Evolutionary conservation across 2,113 vertebrate genomes (phyloP).

Genomic region (Polypterus bichir): DNA sequence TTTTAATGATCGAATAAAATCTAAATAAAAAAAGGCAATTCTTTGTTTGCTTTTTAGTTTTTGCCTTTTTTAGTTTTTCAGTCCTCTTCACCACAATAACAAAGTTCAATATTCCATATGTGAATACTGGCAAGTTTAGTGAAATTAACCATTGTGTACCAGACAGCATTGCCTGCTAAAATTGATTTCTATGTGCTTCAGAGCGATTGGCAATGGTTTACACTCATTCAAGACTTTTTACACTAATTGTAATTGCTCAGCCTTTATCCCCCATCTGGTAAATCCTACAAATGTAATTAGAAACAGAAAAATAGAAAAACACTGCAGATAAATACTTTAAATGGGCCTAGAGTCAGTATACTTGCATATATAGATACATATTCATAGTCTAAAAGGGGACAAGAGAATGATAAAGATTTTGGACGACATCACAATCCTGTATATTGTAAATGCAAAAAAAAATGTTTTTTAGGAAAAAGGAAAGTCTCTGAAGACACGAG

Average conservation of each 20-base stretch:
- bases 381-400: too few species aligned
- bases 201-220: not conserved
- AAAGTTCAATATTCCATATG: slow-evolving; percentile 15
- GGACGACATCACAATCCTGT: too few species aligned
- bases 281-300: slow-evolving; percentile 31
- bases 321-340: slow-evolving; percentile 17
- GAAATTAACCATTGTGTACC: not conserved
- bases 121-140: slow-evolving; percentile 23
- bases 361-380: too few species aligned
- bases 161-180: not conserved
- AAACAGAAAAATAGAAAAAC: slow-evolving; percentile 33
- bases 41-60: not conserved
- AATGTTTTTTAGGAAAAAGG: too few species aligned
- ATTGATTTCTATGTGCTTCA: not conserved
- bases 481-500: too few species aligned
- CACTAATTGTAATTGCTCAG: slow-evolving; percentile 2
- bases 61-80: not conserved
- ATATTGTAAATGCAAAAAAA: too few species aligned
- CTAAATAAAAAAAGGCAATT: not conserved
- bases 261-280: slow-evolving; percentile 5
- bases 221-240: not conserved
- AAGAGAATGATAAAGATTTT: too few species aligned
- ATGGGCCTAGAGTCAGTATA: too few species aligned
- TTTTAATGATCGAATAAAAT: too few species aligned
- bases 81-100: slow-evolving; percentile 4